A percentile compares a stretch with the other conserved stretches of the same genome.
These are phyloP conservation scores for Dysdera silvatica DNA, from an alignment of 1,140 invertebrate genomes.

Conservation along the genomic window DNA sequence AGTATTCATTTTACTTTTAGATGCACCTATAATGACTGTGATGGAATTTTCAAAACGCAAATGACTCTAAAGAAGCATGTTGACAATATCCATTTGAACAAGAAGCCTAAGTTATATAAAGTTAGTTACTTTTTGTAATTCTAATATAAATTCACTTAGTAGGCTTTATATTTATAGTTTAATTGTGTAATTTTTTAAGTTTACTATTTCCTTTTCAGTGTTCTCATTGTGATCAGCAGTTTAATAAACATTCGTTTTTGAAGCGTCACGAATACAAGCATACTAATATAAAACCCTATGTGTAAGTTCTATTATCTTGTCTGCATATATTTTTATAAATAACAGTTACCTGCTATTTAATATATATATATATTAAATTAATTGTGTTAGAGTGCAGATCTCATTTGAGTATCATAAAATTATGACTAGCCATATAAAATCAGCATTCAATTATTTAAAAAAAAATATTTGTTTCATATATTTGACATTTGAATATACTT, in stretches of 20 bases:
- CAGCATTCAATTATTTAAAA: no score
- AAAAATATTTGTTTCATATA: no score
- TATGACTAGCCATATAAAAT: no score
- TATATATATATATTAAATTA: no score
- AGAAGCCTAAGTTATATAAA: constrained; percentile 3
- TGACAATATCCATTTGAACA: neutral
- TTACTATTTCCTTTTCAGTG: neutral
- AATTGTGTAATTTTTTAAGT: no score
- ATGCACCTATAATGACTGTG: neutral
- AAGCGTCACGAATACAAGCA: neutral
- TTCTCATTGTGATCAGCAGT: neutral
- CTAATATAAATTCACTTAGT: no score
- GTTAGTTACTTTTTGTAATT: neutral
- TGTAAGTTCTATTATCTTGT: constrained; percentile 4
- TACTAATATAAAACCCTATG: neutral
- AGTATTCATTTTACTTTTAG: constrained; percentile 8
- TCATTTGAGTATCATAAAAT: no score
- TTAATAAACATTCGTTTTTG: constrained; percentile 9
- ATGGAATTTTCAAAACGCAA: constrained; percentile 6
- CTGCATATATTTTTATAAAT: no score
- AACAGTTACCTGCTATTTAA: no score
- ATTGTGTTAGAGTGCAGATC: no score
- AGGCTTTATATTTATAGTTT: no score
- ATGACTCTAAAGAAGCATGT: constrained; percentile 3
- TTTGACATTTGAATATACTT: no score